phyloP scores from a whole-genome alignment of 2,888 invertebrate species.

The Tuberolachnus salignus region DNA sequence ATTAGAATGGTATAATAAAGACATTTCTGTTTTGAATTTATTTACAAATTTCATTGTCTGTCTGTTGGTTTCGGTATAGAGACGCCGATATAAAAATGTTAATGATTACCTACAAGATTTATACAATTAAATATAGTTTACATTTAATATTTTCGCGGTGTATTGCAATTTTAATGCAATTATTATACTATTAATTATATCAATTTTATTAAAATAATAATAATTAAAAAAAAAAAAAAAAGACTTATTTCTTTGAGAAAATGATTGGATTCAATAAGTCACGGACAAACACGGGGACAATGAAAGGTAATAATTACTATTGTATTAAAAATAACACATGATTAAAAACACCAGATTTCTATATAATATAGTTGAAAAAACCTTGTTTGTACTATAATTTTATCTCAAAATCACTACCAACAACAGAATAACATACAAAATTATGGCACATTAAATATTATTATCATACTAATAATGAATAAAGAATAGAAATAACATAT shows the following conservation, averaged over 20 bases:
- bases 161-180: no score
- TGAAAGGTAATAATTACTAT: constrained; percentile 30
- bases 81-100: no score
- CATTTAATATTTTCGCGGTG: no score
- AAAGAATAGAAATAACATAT: constrained; percentile 53
- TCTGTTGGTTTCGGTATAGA: no score
- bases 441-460: constrained; percentile 55
- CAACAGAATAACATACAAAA: constrained; percentile 55
- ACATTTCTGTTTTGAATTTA: no score
- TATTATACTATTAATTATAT: no score
- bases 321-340: constrained; percentile 29
- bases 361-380: constrained; percentile 56
- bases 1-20: no score
- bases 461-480: constrained; percentile 53
- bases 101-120: no score
- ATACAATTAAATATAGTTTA: no score
- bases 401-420: constrained; percentile 56
- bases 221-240: background rate
- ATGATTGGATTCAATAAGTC: background rate
- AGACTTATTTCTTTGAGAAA: background rate
- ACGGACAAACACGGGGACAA: background rate
- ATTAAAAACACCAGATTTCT: constrained; percentile 53
- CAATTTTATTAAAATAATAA: background rate
- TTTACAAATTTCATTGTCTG: no score
- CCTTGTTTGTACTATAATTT: constrained; percentile 57